These are phyloP conservation scores for Onychostruthus taczanowskii DNA, from an alignment of 2,113 vertebrate genomes.

Conservation along the genomic window DNA sequence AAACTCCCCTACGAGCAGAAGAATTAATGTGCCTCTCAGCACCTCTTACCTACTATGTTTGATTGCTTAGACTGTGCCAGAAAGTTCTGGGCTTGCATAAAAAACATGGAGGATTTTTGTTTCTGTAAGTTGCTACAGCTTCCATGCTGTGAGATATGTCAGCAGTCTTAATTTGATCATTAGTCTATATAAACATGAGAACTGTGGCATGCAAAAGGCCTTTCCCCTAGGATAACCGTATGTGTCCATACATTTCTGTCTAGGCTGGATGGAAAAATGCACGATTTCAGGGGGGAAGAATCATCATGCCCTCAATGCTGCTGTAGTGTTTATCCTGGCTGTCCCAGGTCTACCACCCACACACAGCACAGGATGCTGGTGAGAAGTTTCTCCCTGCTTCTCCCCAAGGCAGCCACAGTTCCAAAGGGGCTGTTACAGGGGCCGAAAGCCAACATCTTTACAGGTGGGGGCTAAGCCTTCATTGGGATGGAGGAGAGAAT, in stretches of 20 bases:
- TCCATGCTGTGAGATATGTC: not conserved
- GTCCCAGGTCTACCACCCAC: not conserved
- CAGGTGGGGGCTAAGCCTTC: not conserved
- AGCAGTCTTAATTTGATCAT: not conserved
- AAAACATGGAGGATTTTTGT: not conserved
- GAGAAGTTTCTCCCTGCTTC: not conserved
- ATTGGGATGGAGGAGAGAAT: not conserved
- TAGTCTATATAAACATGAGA: not conserved
- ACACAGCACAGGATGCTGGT: not conserved
- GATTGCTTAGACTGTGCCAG: not conserved
- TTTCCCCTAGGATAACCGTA: rapidly evolving
- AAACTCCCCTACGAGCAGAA: not conserved
- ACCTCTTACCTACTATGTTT: not conserved
- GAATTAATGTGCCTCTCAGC: not conserved
- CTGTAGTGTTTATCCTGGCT: not conserved
- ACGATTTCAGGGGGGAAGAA: not conserved
- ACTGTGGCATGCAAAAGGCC: not conserved
- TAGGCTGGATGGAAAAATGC: not conserved
- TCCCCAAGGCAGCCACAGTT: not conserved
- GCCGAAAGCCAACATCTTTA: not conserved
- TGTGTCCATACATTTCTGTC: not conserved
- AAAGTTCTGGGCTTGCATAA: not conserved
- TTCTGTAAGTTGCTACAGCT: not conserved
- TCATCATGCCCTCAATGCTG: not conserved
- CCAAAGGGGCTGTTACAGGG: not conserved